These are phyloP conservation scores for Crocodylus rhombifer DNA, from an alignment of 2,797 vertebrate genomes.

Conservation along the genomic window DNA sequence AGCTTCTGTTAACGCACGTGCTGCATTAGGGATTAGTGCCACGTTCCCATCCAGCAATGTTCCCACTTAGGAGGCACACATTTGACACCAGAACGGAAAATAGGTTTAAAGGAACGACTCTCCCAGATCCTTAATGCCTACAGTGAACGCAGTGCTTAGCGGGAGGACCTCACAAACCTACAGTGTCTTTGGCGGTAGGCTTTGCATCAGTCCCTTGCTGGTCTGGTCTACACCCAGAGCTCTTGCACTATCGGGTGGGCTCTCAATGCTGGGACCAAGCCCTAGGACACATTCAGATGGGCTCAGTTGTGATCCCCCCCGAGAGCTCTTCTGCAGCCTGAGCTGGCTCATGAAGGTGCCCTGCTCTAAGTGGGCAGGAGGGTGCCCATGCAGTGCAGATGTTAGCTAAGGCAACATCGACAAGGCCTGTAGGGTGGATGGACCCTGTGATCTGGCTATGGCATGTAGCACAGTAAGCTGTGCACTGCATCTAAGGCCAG, in stretches of 20 bases:
- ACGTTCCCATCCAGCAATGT: not conserved
- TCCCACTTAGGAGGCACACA: not conserved
- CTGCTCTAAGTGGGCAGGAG: not conserved
- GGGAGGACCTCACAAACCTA: too few species aligned
- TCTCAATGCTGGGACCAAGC: not conserved
- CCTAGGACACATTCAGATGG: not conserved
- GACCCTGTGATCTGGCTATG: not conserved
- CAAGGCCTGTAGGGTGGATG: not conserved
- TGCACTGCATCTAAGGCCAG: not conserved
- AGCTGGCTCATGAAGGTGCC: not conserved
- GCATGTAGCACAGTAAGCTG: not conserved
- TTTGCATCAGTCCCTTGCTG: not conserved
- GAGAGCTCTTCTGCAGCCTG: not conserved
- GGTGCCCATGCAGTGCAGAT: not conserved
- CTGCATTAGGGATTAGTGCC: not conserved
- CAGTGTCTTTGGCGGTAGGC: not conserved
- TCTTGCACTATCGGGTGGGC: not conserved
- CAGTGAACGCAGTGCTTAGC: too few species aligned
- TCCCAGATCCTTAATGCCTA: accelerated
- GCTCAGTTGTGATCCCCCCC: not conserved
- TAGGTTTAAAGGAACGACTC: not conserved
- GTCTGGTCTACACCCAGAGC: not conserved
- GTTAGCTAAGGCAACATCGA: not conserved
- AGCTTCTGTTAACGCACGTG: not conserved
- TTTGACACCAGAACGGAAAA: accelerated